phyloP scores from a whole-genome alignment of 1,140 invertebrate species.

The Papilio polytes region DNA sequence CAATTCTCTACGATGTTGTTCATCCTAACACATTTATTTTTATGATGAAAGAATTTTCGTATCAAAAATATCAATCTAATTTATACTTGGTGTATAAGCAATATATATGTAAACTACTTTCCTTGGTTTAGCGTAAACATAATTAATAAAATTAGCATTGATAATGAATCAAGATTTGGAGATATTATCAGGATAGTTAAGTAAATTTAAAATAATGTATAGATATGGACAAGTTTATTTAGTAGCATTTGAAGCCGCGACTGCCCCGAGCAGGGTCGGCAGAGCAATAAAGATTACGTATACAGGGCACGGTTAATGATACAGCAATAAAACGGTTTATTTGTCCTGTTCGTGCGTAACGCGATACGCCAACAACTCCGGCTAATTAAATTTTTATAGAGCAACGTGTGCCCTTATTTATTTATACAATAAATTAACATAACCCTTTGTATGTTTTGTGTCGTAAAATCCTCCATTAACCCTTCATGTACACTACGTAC shows the following conservation, averaged over 20 bases:
- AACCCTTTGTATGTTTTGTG: conserved; percentile 25
- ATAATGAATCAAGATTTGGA: neutral
- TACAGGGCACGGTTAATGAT: conserved; percentile 28
- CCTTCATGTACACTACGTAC: neutral
- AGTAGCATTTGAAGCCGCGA: neutral
- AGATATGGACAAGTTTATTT: neutral
- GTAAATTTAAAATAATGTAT: neutral
- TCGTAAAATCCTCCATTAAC: conserved; percentile 3
- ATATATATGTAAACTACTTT: too few species aligned
- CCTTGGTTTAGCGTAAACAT: too few species aligned
- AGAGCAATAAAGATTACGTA: conserved; percentile 32
- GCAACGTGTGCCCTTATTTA: conserved; percentile 35
- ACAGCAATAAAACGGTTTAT: conserved; percentile 37
- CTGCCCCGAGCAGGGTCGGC: neutral
- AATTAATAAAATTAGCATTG: too few species aligned
- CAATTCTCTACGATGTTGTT: conserved; percentile 1
- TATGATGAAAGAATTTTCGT: neutral
- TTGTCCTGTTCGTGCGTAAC: conserved; percentile 32
- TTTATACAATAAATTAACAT: conserved; percentile 22
- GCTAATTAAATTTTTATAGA: conserved; percentile 37
- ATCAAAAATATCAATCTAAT: too few species aligned
- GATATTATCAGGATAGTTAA: neutral
- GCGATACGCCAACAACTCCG: conserved; percentile 8
- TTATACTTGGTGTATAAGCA: too few species aligned
- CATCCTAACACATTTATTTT: neutral